Conservation (phyloP, 2,888 invertebrate species). For the Cataglyphis altisquamis region DNA sequence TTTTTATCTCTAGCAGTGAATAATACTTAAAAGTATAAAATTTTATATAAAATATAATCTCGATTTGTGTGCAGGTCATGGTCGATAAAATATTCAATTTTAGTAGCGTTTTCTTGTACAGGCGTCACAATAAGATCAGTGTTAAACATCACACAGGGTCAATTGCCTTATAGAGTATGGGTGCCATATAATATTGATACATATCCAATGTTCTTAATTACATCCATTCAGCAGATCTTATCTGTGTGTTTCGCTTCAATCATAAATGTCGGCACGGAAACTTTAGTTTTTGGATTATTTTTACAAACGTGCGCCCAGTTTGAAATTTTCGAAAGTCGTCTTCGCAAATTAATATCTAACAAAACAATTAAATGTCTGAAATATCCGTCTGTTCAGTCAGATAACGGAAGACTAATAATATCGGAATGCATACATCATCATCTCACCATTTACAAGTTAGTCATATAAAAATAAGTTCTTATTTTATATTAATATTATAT, state of each 20-base stretch:
- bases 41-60: not conserved
- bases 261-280: constrained; percentile 71
- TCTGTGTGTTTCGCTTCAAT: not conserved
- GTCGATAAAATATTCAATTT: constrained; percentile 9
- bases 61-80: not conserved
- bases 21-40: not conserved
- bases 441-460: constrained; percentile 43
- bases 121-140: constrained; percentile 11
- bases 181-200: not conserved
- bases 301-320: constrained; percentile 74
- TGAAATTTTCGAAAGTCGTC: constrained; percentile 70
- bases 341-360: constrained; percentile 35
- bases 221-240: not conserved
- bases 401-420: not conserved
- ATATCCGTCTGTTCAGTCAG: not conserved
- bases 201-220: not conserved
- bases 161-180: constrained; percentile 33
- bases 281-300: constrained; percentile 69
- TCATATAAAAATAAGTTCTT: not conserved
- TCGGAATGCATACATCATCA: constrained; percentile 25
- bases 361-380: not conserved
- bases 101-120: not conserved
- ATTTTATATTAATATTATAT: not conserved
- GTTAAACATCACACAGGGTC: not conserved
- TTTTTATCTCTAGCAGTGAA: not conserved